Conservation (phyloP, 2,113 vertebrate species). For the Sula dactylatra region DNA sequence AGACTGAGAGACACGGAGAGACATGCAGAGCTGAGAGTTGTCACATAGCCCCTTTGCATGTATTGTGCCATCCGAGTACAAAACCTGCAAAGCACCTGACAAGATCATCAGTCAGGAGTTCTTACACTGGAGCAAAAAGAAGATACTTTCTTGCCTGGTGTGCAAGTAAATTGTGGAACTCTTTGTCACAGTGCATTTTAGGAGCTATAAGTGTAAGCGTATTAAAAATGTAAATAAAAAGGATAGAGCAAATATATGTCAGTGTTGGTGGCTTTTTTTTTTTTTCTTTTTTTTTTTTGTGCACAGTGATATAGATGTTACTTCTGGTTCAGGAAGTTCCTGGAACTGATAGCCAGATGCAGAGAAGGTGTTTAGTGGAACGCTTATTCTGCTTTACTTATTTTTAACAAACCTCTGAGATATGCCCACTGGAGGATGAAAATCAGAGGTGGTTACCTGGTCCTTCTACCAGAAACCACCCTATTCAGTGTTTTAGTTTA, state of each 20-base stretch:
- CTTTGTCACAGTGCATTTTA: not conserved
- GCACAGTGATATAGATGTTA: not conserved
- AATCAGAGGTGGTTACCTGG: not conserved
- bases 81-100: not conserved
- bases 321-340: not conserved
- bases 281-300: not conserved
- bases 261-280: no score
- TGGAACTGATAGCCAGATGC: not conserved
- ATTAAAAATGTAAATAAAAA: not conserved
- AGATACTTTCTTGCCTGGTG: not conserved
- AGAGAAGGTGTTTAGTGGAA: not conserved
- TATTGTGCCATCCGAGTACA: not conserved
- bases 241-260: rapidly evolving
- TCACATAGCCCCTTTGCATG: not conserved
- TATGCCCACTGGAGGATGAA: not conserved
- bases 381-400: not conserved
- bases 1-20: not conserved
- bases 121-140: not conserved
- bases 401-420: not conserved
- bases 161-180: not conserved
- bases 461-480: not conserved
- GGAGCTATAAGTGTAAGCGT: not conserved
- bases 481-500: not conserved
- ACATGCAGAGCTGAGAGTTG: not conserved
- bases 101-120: not conserved